phyloP scores from a whole-genome alignment of 2,113 vertebrate genomes.

The Bombycilla garrulus region DNA sequence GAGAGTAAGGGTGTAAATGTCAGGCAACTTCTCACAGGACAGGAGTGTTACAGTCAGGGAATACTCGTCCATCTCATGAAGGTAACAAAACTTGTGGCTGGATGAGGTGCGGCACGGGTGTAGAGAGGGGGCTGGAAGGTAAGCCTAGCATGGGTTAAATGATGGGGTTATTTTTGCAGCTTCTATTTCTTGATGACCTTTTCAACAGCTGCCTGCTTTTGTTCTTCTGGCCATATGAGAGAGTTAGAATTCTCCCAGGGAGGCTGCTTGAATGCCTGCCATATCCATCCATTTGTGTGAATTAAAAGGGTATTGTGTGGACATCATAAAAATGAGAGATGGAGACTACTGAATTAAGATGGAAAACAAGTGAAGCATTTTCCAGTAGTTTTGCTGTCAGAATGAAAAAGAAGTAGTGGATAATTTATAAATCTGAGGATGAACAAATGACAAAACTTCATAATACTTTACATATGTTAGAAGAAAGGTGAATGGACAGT shows the following conservation, averaged over 20 bases:
- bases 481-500: background rate
- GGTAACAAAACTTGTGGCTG: background rate
- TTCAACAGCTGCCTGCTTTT: constrained; percentile 61
- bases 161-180: constrained; percentile 5
- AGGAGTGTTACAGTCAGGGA: background rate
- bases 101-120: background rate
- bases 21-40: background rate
- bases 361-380: background rate
- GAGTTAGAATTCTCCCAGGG: constrained; percentile 43
- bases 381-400: background rate
- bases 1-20: background rate
- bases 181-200: constrained; percentile 55
- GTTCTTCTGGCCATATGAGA: constrained; percentile 34
- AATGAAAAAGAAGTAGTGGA: background rate
- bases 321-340: constrained; percentile 20
- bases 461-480: background rate
- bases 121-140: background rate
- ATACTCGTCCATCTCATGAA: background rate
- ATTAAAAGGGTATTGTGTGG: constrained; percentile 53
- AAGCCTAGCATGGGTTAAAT: background rate
- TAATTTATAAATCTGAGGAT: background rate
- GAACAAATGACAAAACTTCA: background rate
- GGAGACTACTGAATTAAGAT: background rate
- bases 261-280: constrained; percentile 53
- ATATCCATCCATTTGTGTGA: constrained; percentile 44